Evolutionary conservation across 2,888 invertebrate genomes (phyloP), one percentile per base, ranked within the genome.

Genomic region (Eretmocerus hayati): DNA sequence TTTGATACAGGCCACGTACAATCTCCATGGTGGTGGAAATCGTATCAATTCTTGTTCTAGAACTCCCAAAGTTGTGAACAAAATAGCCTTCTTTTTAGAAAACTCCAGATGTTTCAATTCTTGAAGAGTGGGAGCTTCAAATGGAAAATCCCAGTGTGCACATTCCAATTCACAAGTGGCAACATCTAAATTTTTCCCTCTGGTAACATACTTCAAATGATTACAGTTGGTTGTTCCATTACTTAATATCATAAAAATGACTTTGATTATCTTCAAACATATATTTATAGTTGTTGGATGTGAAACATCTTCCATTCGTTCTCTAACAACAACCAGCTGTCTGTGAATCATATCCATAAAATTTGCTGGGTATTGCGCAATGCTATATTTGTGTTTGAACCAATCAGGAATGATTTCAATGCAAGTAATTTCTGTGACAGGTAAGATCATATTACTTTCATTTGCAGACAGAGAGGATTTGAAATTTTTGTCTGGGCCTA

Each of bases 251-350:
- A 69, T 65, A 56, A 75, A 82, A 42, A 82, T 77, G 52, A 78
- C 78, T 58, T 74, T 71, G 26, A 88, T 59, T 53, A 89, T 79
- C 11, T 80, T 77, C 52, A 84, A 62, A 22, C 79, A 76, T 42
- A 80, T 75, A 5, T 75, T 60, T 58, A 80, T 80, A 5, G 82
- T 76, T 53, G 84, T 79, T 5, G 76, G 72, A 41, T 77, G 75
- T 3, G 69, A 66, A 59, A 78, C 80, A 65, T 86, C 81, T 67
- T 90, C 88, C 5, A 87, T 78, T 72, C 85, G 87, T 0, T 84
- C 81, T 40, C 76, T 76, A 56, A 80, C 81, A 52, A 85, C 79
- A 60, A 83, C 80, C 39, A 80, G 73, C 50, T 79, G 76, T 32
- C 80, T 76, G 15, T 78, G 77, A 48, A 81, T 71, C 15, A 89